Conservation (phyloP, 2,797 vertebrate species). For the Danio tinwini region DNA sequence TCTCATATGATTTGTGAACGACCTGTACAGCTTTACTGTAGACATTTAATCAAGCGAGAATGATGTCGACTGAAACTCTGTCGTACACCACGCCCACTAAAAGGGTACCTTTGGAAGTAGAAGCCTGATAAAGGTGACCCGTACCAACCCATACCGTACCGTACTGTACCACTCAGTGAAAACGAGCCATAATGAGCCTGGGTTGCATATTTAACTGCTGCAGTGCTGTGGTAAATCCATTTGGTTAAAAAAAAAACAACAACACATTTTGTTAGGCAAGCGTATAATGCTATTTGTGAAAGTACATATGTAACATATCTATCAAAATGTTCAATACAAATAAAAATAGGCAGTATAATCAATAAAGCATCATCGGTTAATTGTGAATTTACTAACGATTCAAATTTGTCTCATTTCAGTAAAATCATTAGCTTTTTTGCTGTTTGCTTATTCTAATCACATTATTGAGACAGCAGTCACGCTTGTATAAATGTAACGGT, state of each 20-base stretch:
- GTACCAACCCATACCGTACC: too few species aligned
- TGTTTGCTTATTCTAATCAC: slow-evolving; percentile 15
- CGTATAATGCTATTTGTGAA: neutral
- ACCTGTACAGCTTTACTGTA: too few species aligned
- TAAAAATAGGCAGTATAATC: neutral
- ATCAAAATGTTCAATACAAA: neutral
- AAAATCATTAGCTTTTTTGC: neutral
- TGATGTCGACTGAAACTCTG: too few species aligned
- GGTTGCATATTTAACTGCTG: neutral
- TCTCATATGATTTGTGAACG: too few species aligned
- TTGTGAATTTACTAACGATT: neutral
- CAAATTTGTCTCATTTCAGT: neutral
- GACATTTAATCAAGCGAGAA: too few species aligned
- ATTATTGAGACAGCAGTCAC: neutral
- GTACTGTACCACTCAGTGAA: too few species aligned
- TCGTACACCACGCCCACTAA: too few species aligned
- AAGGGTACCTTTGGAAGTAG: too few species aligned
- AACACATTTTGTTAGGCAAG: neutral
- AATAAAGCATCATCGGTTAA: neutral
- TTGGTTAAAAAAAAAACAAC: neutral
- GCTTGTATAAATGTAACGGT: slow-evolving; percentile 5
- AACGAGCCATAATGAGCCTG: too few species aligned
- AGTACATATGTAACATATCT: neutral
- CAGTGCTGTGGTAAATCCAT: neutral
- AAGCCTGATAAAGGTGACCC: too few species aligned